Evolutionary conservation across 2,113 vertebrate genomes (phyloP).

Genomic region (Sporophila hypoxantha): DNA sequence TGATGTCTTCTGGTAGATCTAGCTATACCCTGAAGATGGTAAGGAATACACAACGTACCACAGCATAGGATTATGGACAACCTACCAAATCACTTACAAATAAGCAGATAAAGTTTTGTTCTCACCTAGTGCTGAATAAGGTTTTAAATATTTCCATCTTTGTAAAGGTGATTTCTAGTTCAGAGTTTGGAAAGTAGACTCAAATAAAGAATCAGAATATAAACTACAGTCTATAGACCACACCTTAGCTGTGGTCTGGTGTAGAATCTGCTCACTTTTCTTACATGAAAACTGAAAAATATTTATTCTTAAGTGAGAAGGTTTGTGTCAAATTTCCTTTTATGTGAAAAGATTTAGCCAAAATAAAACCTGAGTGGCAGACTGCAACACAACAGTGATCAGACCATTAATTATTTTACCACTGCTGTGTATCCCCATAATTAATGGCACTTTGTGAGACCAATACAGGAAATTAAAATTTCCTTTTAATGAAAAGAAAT

Average conservation of each 20-base stretch:
- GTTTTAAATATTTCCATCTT: not conserved
- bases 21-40: not conserved
- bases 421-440: not conserved
- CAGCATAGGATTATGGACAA: not conserved
- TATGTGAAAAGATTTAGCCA: not conserved
- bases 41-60: not conserved
- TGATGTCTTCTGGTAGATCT: not conserved
- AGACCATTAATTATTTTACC: constrained; percentile 1
- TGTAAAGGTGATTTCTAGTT: not conserved
- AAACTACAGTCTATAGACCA: not conserved
- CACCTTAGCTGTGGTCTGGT: not conserved
- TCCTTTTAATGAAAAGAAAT: constrained; percentile 15
- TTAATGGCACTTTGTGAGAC: not conserved
- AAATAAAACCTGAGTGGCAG: not conserved
- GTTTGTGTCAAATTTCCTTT: not conserved
- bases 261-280: not conserved
- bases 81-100: not conserved
- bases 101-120: not conserved
- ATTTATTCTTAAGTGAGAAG: not conserved
- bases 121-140: not conserved
- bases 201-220: not conserved
- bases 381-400: not conserved
- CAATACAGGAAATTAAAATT: constrained; percentile 8
- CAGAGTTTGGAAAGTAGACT: not conserved
- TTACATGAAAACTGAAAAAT: not conserved